Percentiles rank a stretch among this genome's conserved stretches.
phyloP scores from a whole-genome alignment of 2,888 invertebrate species.

The Poecilobothrus nobilitatus region DNA sequence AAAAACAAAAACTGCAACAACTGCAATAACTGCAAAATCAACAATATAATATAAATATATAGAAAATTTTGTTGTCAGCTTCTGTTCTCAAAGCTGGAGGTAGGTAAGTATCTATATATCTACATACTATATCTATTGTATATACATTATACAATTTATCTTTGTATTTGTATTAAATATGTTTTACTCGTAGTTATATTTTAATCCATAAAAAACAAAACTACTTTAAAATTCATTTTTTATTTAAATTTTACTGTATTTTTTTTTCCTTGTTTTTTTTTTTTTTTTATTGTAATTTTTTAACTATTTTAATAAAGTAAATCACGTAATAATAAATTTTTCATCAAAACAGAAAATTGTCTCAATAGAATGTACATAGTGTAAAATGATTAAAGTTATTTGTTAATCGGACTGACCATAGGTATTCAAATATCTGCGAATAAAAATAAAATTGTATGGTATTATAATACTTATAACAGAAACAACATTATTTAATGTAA shows the following conservation, averaged over 20 bases:
- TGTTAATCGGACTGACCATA: too few species aligned
- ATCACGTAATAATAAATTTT: constrained; percentile 3
- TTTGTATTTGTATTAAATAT: not conserved
- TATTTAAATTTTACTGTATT: too few species aligned
- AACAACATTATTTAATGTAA: too few species aligned
- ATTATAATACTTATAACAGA: too few species aligned
- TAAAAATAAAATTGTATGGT: too few species aligned
- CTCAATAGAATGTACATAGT: too few species aligned
- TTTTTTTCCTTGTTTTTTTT: too few species aligned
- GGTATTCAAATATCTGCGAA: too few species aligned
- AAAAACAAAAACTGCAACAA: not conserved
- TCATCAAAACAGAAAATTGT: too few species aligned
- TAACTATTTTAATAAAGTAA: not conserved
- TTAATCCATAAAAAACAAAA: not conserved
- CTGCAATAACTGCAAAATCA: not conserved
- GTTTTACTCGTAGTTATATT: not conserved
- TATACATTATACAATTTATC: not conserved
- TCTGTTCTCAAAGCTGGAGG: constrained; percentile 1
- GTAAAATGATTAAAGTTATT: too few species aligned
- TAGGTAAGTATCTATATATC: not conserved
- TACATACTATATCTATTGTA: not conserved
- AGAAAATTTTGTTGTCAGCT: not conserved
- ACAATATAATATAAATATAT: not conserved
- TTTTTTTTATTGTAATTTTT: too few species aligned
- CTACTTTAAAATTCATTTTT: not conserved